Conservation (phyloP, 2,888 invertebrate genomes). For the Lypha dubia region DNA sequence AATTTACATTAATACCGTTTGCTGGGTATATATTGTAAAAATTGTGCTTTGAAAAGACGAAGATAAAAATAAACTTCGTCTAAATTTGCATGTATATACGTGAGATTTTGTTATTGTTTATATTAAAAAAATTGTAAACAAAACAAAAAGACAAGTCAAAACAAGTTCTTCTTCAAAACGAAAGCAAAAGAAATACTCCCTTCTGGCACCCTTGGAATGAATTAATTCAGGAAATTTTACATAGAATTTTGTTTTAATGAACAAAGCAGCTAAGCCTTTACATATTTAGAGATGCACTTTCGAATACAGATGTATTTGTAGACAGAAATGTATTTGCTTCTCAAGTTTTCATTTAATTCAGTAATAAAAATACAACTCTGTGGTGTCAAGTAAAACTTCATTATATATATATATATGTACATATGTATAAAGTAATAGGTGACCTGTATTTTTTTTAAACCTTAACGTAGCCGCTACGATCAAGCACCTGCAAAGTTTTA, state of each 20-base stretch:
- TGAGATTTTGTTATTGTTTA: not conserved
- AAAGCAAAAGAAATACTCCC: not conserved
- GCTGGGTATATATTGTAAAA: slow-evolving; percentile 25
- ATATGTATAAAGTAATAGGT: no score
- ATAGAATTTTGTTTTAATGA: not conserved
- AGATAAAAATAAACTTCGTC: slow-evolving; percentile 33
- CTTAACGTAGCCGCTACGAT: no score
- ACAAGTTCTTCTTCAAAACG: slow-evolving; percentile 59
- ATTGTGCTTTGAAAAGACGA: slow-evolving; percentile 33
- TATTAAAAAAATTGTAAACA: slow-evolving; percentile 37
- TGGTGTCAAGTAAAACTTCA: no score
- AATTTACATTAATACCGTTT: not conserved
- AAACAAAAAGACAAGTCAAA: slow-evolving; percentile 39
- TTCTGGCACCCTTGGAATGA: not conserved
- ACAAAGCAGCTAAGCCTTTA: not conserved
- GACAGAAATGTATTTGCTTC: no score
- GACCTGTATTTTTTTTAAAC: no score
- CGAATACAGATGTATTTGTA: no score
- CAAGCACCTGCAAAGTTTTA: no score
- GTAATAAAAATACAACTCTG: no score
- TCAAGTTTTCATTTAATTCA: no score
- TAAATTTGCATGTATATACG: no score
- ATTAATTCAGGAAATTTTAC: slow-evolving; percentile 18
- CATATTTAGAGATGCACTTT: no score
- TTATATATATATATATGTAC: not conserved